Conservation (phyloP, 2,797 vertebrate genomes). For the Poecilia velifera region DNA sequence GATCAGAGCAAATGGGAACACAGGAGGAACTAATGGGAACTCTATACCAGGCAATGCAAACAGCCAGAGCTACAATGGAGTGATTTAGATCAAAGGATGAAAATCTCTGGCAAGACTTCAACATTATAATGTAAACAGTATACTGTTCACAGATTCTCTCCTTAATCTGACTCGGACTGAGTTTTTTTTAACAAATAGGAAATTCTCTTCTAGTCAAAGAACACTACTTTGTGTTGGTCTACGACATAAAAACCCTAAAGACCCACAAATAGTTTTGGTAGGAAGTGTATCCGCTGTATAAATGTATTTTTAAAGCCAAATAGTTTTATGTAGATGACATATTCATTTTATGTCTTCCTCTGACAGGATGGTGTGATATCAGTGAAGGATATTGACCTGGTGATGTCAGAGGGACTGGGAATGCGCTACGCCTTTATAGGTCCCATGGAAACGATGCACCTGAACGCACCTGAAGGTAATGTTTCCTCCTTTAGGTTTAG, state of each 20-base stretch:
- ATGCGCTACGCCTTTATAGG: conserved; percentile 97
- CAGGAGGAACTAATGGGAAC: neutral
- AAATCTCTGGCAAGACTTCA: neutral
- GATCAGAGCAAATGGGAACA: neutral
- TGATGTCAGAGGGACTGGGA: conserved; percentile 97
- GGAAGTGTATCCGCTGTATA: neutral
- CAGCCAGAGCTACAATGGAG: neutral
- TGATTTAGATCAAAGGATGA: neutral
- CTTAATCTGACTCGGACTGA: neutral
- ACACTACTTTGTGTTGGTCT: neutral
- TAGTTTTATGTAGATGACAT: neutral
- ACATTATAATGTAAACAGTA: too few relatives aligned
- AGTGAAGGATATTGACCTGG: conserved; percentile 91
- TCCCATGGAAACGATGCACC: conserved; percentile 97
- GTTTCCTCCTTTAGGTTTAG: neutral
- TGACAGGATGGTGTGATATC: conserved; percentile 91
- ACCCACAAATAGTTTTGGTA: neutral
- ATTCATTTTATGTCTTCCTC: conserved; percentile 18
- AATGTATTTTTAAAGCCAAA: neutral
- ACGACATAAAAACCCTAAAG: neutral
- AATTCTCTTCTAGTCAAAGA: neutral
- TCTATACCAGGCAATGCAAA: neutral
- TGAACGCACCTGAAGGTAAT: conserved; percentile 93
- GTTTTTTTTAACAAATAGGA: neutral
- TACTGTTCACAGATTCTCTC: neutral